Evolutionary conservation across 2,113 vertebrate species (phyloP).

Genomic region (Chaenogobius annularis): DNA sequence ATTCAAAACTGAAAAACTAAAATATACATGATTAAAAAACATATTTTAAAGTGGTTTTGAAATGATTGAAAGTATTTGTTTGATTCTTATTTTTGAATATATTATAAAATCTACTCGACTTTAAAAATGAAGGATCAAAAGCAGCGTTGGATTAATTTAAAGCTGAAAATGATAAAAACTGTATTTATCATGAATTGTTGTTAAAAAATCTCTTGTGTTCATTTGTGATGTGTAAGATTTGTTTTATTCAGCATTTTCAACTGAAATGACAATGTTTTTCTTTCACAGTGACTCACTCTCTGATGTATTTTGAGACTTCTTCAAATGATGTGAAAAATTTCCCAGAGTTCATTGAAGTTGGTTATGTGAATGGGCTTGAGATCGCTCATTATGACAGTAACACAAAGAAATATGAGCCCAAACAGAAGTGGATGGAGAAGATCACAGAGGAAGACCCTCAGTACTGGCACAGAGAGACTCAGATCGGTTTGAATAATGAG

Average conservation of each 20-base stretch:
- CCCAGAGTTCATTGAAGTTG: conserved; percentile 46
- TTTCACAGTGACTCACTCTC: conserved; percentile 1
- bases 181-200: no score
- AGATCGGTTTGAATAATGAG: accelerated
- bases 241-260: not conserved
- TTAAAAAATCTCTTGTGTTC: no score
- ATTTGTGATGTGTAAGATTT: no score
- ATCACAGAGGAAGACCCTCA: not conserved
- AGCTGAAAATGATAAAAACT: no score
- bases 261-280: not conserved
- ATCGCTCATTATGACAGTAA: conserved; percentile 28
- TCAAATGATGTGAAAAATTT: conserved; percentile 30
- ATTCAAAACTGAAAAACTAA: no score
- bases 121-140: no score
- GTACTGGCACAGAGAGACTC: not conserved
- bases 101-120: no score
- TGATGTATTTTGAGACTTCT: conserved; percentile 22
- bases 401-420: not conserved
- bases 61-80: no score
- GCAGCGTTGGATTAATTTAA: no score
- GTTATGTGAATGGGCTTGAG: conserved; percentile 22
- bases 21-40: no score
- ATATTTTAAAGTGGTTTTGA: no score
- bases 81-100: no score
- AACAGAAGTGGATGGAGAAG: conserved; percentile 49